Evolutionary conservation across 2,113 vertebrate species (phyloP).

Genomic region (Vanacampus margaritifer): DNA sequence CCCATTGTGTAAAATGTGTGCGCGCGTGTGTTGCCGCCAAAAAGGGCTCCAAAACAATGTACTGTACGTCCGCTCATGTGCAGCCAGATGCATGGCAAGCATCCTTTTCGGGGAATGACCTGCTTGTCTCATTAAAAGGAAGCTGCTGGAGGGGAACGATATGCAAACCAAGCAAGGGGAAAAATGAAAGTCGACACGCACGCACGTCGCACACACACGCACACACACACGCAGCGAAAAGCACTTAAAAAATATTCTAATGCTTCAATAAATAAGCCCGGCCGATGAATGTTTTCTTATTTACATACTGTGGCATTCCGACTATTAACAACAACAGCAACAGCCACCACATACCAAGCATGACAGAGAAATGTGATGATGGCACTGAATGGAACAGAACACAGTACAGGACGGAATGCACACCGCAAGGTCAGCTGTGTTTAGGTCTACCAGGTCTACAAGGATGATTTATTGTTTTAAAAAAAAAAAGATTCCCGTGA

Average conservation of each 20-base stretch:
- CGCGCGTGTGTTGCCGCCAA: not conserved
- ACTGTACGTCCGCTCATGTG: not conserved
- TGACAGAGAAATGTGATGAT: not conserved
- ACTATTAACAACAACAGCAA: not conserved
- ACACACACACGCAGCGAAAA: not conserved
- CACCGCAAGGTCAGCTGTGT: not conserved
- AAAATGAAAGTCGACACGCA: conserved; percentile 47
- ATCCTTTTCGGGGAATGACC: conserved; percentile 59
- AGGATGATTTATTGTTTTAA: not conserved
- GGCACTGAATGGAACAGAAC: not conserved
- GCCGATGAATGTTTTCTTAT: not conserved
- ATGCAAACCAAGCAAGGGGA: conserved; percentile 66
- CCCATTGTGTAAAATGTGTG: not conserved
- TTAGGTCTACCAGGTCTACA: not conserved
- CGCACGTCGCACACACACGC: not conserved
- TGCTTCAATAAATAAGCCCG: not conserved
- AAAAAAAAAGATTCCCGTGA: not conserved
- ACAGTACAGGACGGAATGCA: not conserved
- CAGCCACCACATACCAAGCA: not conserved
- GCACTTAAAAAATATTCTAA: not conserved
- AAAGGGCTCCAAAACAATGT: conserved; percentile 2
- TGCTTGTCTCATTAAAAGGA: conserved; percentile 70
- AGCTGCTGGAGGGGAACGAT: conserved; percentile 60
- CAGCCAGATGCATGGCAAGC: conserved; percentile 39
- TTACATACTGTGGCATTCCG: not conserved